These are phyloP conservation scores for Rattus rattus DNA, from an alignment of 2,113 vertebrate genomes.

Conservation along the genomic window DNA sequence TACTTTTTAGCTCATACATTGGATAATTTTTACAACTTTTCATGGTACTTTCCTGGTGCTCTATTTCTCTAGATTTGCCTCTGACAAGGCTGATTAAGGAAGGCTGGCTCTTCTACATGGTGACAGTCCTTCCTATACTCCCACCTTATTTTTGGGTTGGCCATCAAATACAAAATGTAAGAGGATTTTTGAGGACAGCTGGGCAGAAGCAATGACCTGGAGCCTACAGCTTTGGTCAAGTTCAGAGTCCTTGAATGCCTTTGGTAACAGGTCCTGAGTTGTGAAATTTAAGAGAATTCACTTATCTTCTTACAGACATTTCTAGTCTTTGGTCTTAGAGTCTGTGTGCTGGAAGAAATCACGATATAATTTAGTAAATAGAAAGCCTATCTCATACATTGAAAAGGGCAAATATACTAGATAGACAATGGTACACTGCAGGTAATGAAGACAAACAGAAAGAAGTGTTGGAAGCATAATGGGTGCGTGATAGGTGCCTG, in stretches of 20 bases:
- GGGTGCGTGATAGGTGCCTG: no score
- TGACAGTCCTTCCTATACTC: neutral
- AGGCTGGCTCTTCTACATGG: neutral
- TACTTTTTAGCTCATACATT: neutral
- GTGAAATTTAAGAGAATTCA: neutral
- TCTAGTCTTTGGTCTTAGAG: neutral
- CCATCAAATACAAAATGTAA: neutral
- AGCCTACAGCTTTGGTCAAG: neutral
- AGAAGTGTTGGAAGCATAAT: no score
- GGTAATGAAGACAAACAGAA: no score
- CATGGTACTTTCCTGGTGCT: neutral
- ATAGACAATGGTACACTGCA: no score
- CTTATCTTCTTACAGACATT: neutral
- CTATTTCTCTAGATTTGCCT: neutral
- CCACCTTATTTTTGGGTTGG: neutral
- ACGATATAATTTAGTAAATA: no score
- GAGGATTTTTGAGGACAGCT: neutral
- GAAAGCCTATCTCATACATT: no score
- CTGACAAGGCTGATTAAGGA: neutral
- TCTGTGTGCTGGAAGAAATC: neutral
- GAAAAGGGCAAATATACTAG: no score
- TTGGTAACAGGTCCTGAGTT: neutral
- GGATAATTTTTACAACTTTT: neutral
- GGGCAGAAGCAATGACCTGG: neutral
- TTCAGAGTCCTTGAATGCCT: neutral